A percentile compares a stretch with the other conserved stretches of the same genome.
Conservation (phyloP, 2,888 invertebrate genomes). For the Bursaphelenchus okinawaensis region DNA sequence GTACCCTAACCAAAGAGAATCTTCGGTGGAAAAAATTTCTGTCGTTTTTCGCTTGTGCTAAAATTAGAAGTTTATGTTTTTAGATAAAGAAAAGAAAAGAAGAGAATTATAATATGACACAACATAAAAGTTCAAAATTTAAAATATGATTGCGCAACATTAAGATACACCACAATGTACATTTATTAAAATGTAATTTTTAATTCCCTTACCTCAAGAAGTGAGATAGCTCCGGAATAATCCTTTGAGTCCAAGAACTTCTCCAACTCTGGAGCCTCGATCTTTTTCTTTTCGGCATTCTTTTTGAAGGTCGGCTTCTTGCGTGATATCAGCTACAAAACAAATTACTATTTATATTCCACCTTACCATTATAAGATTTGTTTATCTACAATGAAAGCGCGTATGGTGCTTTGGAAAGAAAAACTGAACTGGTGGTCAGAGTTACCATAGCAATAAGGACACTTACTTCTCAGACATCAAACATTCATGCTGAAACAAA, state of each 20-base stretch:
- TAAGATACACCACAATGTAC: too few species aligned
- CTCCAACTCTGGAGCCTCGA: constrained; percentile 70
- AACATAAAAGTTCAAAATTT: background rate
- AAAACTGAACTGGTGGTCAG: too few species aligned
- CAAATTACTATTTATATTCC: background rate
- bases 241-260: constrained; percentile 83
- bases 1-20: constrained; percentile 79
- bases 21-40: constrained; percentile 56
- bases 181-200: too few species aligned
- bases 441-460: too few species aligned
- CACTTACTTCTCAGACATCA: too few species aligned
- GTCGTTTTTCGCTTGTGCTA: constrained; percentile 27
- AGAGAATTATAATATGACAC: background rate
- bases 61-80: constrained; percentile 18
- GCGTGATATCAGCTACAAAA: constrained; percentile 38
- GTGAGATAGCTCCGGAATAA: constrained; percentile 85
- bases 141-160: too few species aligned
- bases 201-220: constrained; percentile 83
- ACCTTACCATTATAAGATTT: too few species aligned
- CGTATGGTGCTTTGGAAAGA: too few species aligned
- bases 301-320: constrained; percentile 34
- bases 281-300: constrained; percentile 34
- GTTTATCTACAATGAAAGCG: too few species aligned
- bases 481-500: too few species aligned
- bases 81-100: background rate